Evolutionary conservation across 2,113 vertebrate species (phyloP), one percentile per base, ranked within the genome.

Genomic region (Pluvialis apricaria): DNA sequence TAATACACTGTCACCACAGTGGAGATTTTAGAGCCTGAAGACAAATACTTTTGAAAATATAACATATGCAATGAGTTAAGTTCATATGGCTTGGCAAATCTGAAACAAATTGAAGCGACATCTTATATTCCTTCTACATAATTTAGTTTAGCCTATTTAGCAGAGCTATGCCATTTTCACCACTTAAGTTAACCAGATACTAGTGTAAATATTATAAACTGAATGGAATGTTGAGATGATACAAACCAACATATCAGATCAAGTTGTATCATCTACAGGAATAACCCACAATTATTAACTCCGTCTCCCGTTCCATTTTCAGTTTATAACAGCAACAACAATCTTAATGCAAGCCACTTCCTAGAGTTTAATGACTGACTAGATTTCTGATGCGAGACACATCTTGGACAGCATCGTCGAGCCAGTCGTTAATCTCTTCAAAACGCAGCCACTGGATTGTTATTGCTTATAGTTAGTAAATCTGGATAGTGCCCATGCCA

Each of bases 311-410:
- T 95, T 91, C 82, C 76, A 93, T 93, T 95, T 97, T 95, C 97
- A 98, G 97, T 96, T 98, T 98, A 97, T 98, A 98, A 97, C 85
- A 97, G 97, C 97, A 98, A 97, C 94, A 96, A 97, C 92, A 95
- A 97, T 71, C 94, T 88, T 65, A 96, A 94, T 25, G 49, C 52
- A 94, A 91, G 92, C 84, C 83, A 86, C 92, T 51, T 24, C 49
- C 49, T 54, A 52, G 64, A 92, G 42, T 62, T 89, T 84, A 95
- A 92, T 40, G 88, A 94, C 60, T 81, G 77, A 20, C 42, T 16
- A 52, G 44, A 15, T 40, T 45, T 84, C 69, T 77, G 42, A 75
- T 42, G 52, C 3, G 1, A 96, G 55, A 40, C 5, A 2, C 6
- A 51, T 15, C 49, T 32, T 36, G 42, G 45, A 64, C 14, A 92